Evolutionary conservation across 2,797 vertebrate species (phyloP).

Genomic region (Chelmon rostratus): DNA sequence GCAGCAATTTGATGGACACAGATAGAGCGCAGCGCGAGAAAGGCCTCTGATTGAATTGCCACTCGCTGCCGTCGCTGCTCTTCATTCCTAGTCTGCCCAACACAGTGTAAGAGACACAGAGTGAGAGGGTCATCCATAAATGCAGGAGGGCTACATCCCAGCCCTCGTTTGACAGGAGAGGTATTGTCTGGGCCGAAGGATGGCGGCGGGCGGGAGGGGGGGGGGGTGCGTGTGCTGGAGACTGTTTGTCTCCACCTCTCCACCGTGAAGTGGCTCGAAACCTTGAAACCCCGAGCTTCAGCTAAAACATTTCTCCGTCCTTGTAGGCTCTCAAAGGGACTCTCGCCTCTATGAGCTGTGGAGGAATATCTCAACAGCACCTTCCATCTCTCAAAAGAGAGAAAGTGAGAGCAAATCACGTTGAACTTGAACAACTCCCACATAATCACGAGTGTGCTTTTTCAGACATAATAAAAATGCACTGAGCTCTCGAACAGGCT

Average conservation of each 20-base stretch:
- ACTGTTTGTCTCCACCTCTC: slow-evolving; percentile 38
- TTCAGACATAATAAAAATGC: slow-evolving; percentile 75
- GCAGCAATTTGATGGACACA: slow-evolving; percentile 57
- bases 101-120: slow-evolving; percentile 26
- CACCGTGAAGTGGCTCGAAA: slow-evolving; percentile 50
- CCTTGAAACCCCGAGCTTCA: slow-evolving; percentile 34
- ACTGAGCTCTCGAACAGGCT: slow-evolving; percentile 52
- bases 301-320: slow-evolving; percentile 56
- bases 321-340: slow-evolving; percentile 41
- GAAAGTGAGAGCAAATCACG: slow-evolving; percentile 61
- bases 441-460: slow-evolving; percentile 75
- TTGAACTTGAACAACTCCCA: slow-evolving; percentile 71
- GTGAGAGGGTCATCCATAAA: slow-evolving; percentile 65
- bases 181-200: slow-evolving; percentile 46
- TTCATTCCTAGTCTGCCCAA: slow-evolving; percentile 45
- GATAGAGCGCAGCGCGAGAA: slow-evolving; percentile 42
- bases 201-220: background rate
- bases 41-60: slow-evolving; percentile 63
- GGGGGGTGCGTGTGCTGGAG: background rate
- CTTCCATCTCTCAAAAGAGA: slow-evolving; percentile 55
- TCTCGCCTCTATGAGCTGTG: slow-evolving; percentile 41
- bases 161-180: slow-evolving; percentile 56
- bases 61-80: slow-evolving; percentile 35
- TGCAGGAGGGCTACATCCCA: slow-evolving; percentile 42
- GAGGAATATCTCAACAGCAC: slow-evolving; percentile 61